A percentile compares a stretch with the other conserved stretches of the same genome.
These are phyloP conservation scores for Alosa sapidissima DNA, from an alignment of 2,797 vertebrate species.

Conservation along the genomic window DNA sequence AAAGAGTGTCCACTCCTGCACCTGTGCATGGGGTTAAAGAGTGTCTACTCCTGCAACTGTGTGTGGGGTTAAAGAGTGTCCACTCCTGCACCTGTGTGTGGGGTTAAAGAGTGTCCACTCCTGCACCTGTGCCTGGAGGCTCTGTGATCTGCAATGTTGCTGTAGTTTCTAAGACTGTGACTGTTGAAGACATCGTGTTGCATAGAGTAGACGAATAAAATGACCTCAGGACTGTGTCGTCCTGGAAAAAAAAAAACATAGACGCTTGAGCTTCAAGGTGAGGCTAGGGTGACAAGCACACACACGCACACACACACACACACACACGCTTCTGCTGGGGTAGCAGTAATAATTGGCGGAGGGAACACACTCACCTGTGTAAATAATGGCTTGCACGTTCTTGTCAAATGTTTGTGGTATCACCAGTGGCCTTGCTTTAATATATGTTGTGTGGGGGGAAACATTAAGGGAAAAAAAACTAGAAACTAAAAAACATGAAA, in stretches of 20 bases:
- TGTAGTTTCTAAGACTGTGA: not conserved
- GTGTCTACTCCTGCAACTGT: not conserved
- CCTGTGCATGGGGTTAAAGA: too few relatives aligned
- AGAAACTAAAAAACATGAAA: not conserved
- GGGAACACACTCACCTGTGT: not conserved
- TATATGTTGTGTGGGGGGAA: not conserved
- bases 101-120: not conserved
- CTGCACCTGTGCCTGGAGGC: not conserved
- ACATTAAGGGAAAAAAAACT: not conserved
- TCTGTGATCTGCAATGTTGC: not conserved
- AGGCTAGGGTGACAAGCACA: not conserved
- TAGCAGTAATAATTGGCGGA: not conserved
- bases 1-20: not conserved
- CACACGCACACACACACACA: not conserved
- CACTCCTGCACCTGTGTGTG: not conserved
- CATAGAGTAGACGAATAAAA: not conserved
- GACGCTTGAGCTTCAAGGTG: not conserved
- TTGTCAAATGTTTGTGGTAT: not conserved
- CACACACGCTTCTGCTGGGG: not conserved
- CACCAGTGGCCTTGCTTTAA: conserved; percentile 2
- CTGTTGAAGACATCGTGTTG: not conserved
- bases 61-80: not conserved
- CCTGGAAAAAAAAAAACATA: not conserved
- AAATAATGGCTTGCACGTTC: not conserved
- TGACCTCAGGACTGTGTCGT: not conserved